A percentile compares a stretch with the other conserved stretches of the same genome.
These are phyloP conservation scores for Chelonoidis abingdonii DNA, from an alignment of 2,113 vertebrate species.

Conservation along the genomic window DNA sequence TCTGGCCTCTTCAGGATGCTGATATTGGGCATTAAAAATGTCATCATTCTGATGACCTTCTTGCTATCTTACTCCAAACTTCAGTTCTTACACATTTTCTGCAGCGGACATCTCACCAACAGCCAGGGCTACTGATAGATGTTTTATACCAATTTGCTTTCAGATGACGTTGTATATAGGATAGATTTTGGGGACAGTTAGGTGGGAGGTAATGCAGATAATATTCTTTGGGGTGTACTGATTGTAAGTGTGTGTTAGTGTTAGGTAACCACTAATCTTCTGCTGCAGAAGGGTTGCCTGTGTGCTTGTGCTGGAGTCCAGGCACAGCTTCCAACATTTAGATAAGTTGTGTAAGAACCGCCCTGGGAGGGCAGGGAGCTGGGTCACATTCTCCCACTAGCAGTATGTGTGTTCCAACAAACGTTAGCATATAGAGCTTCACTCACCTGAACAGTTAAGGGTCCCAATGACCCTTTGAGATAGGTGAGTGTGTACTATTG, in stretches of 20 bases:
- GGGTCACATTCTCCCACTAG: background rate
- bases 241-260: background rate
- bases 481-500: background rate
- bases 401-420: background rate
- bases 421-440: background rate
- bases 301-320: background rate
- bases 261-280: background rate
- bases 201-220: background rate
- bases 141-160: accelerated
- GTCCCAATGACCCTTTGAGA: background rate
- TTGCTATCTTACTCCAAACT: background rate
- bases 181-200: background rate
- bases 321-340: background rate
- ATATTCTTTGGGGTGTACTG: background rate
- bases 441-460: background rate
- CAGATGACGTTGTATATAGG: background rate
- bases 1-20: background rate
- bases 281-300: background rate
- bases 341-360: background rate
- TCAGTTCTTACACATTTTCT: background rate
- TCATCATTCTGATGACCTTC: background rate
- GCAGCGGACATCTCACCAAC: background rate
- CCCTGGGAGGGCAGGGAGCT: background rate
- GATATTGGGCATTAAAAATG: background rate
- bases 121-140: background rate